These are phyloP conservation scores for Muraenolepis orangiensis DNA, from an alignment of 2,797 vertebrate species.

Conservation along the genomic window DNA sequence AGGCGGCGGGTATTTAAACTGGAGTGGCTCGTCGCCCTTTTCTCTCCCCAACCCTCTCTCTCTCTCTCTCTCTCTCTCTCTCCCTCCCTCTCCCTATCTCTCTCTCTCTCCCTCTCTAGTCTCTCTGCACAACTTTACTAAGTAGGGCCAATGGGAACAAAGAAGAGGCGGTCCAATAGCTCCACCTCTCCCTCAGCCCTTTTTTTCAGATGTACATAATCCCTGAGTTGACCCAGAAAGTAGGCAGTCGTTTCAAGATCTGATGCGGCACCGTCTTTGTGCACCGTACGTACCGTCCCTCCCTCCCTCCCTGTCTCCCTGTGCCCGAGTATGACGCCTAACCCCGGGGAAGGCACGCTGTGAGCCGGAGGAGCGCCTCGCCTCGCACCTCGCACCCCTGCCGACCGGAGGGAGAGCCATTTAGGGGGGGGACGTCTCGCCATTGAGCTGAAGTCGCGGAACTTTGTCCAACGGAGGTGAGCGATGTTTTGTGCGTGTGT, in stretches of 20 bases:
- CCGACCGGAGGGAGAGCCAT: constrained; percentile 11
- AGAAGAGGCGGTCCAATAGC: constrained; percentile 68
- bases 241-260: constrained; percentile 77
- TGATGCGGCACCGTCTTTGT: constrained; percentile 75
- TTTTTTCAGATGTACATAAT: constrained; percentile 79
- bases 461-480: constrained; percentile 57
- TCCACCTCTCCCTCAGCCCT: constrained; percentile 70
- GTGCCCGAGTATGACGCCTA: constrained; percentile 65
- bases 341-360: constrained; percentile 65
- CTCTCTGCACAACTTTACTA: constrained; percentile 2
- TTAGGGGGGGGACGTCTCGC: constrained; percentile 32
- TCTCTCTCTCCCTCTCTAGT: no score
- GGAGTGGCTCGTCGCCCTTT: constrained; percentile 62
- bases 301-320: not conserved
- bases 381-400: constrained; percentile 32
- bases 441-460: constrained; percentile 63
- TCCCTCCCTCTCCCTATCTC: not conserved
- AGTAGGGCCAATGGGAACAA: constrained; percentile 77
- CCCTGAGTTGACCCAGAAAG: constrained; percentile 81
- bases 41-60: constrained; percentile 48
- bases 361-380: constrained; percentile 57
- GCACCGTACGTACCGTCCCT: constrained; percentile 29
- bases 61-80: not conserved
- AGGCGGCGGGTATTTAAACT: constrained; percentile 64
- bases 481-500: not conserved